Conservation (phyloP, 2,113 vertebrate species). For the Bettongia penicillata region DNA sequence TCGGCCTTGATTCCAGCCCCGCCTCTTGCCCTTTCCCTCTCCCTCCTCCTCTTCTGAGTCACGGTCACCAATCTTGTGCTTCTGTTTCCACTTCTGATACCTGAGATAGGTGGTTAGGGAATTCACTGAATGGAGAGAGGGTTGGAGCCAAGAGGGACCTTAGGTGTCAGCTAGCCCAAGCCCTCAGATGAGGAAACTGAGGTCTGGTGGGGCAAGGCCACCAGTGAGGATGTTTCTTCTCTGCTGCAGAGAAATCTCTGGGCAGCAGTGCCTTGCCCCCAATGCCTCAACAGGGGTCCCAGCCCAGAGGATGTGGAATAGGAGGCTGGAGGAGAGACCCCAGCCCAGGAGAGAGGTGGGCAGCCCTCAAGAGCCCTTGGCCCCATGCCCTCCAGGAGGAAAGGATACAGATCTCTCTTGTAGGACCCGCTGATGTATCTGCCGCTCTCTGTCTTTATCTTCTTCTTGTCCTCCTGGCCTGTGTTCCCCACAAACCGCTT, state of each 20-base stretch:
- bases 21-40: conserved; percentile 25
- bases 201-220: too few species aligned
- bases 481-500: conserved; percentile 93
- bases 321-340: too few species aligned
- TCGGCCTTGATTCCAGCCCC: conserved; percentile 62
- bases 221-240: too few species aligned
- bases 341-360: too few species aligned
- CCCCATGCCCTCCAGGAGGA: too few species aligned
- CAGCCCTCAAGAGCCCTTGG: too few species aligned
- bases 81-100: conserved; percentile 98
- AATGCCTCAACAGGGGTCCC: background rate
- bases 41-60: conserved; percentile 81
- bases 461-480: conserved; percentile 92
- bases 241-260: too few species aligned
- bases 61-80: conserved; percentile 91
- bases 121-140: rapidly evolving
- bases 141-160: rapidly evolving
- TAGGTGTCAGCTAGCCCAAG: rapidly evolving
- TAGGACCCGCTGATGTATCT: conserved; percentile 87
- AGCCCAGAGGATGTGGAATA: background rate
- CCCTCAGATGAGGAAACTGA: background rate
- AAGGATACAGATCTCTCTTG: conserved; percentile 97
- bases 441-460: conserved; percentile 91
- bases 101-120: conserved; percentile 84
- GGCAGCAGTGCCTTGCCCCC: background rate